Conservation (phyloP, 2,797 vertebrate species). For the Sus cebifrons region DNA sequence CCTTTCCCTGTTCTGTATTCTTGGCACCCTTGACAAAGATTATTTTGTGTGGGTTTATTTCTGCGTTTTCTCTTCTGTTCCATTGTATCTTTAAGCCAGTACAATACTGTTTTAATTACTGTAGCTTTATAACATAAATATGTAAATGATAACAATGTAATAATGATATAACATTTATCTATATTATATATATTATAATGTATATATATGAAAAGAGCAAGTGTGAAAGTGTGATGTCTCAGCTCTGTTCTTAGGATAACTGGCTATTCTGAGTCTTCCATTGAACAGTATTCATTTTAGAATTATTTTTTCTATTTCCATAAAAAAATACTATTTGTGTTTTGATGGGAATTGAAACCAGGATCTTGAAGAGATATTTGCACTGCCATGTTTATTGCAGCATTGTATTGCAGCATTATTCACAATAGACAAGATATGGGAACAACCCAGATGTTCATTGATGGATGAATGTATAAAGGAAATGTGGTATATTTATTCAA, state of each 20-base stretch:
- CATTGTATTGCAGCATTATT: background rate
- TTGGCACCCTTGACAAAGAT: background rate
- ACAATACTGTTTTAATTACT: too few relatives aligned
- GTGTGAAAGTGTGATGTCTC: background rate
- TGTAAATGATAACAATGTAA: too few relatives aligned
- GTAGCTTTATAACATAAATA: too few relatives aligned
- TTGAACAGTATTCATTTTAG: background rate
- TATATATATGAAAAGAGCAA: background rate
- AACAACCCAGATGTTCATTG: background rate
- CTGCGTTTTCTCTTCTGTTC: too few relatives aligned
- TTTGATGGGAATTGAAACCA: conserved; percentile 11
- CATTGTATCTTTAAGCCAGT: too few relatives aligned
- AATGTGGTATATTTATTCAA: background rate
- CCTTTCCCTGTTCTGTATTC: background rate
- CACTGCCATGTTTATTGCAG: background rate
- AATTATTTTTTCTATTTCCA: background rate
- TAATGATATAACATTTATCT: too few relatives aligned
- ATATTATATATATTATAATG: too few relatives aligned
- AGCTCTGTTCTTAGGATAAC: background rate
- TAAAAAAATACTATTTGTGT: background rate
- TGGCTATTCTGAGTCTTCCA: background rate
- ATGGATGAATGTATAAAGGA: background rate
- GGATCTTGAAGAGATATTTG: background rate
- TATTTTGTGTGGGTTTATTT: background rate
- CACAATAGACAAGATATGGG: background rate